Base-by-base conservation (phyloP, 2,888 invertebrate species). In the Luperina testacea region DNA sequence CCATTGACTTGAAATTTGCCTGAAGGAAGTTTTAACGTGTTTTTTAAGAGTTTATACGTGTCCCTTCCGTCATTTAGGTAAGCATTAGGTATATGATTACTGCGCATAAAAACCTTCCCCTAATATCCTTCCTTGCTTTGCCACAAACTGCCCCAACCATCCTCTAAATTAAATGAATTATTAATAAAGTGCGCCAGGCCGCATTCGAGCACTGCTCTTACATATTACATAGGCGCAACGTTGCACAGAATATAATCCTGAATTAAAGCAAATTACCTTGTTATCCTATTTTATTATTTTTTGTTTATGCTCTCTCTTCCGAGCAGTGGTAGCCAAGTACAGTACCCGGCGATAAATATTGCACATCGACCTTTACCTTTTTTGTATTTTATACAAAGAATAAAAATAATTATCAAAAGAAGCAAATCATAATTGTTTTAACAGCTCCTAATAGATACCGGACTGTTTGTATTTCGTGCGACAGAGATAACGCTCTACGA, bases 151-250 rank as follows among this genome's bases (percentile, higher is more conserved):
- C 57, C 27, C 63, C 63, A 65, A 17, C 63, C 70, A 51, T 48
- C 27, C 27, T 51, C 42, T 48, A 78, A 71, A 78, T 78, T 64
- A 78, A 74, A 86, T 74, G 73, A 78, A 75, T 86, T 68, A 82
- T 68, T 85, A 48, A 70, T 82, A 71, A 15, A 74, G 38, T 73
- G 75, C 68, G 72, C 61, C 65, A 70, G 57, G 65, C 63, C 20
- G 15, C 74, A 53, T 53, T 75, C n/a, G 15, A 53, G 75, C 11
- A 45, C 27, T 8, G 13, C 1, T 13, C 17, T 70, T 81, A 53
- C 61, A 71, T 75, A 72, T 51, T 45, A 53, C 38, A 74, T 24
- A 59, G 61, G 57, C 27, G 27, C 69, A 42, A 42, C 20, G 45
- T 63, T 81, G 61, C 72, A 81, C 45, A n/a, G 15, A 63, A 9